A percentile compares a stretch with the other conserved stretches of the same genome.
phyloP scores from a whole-genome alignment of 2,888 invertebrate genomes.

The Drosophila cracens region DNA sequence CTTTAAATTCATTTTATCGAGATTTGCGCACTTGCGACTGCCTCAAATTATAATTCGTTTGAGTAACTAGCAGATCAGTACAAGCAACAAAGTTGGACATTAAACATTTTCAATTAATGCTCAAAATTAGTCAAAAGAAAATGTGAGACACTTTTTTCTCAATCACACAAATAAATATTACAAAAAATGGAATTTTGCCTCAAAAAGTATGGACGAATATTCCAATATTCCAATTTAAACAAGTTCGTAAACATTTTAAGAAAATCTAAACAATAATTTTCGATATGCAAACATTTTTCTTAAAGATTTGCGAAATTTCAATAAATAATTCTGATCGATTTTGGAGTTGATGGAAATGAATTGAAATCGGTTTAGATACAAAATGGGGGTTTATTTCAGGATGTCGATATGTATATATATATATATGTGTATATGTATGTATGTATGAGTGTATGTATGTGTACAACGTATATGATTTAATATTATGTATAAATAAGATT shows the following conservation, averaged over 20 bases:
- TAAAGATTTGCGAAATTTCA: neutral
- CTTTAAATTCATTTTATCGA: neutral
- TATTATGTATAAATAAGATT: slow-evolving; percentile 36
- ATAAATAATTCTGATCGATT: neutral
- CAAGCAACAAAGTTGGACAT: neutral
- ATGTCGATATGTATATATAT: slow-evolving; percentile 7
- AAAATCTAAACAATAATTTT: neutral
- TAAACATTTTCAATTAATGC: neutral
- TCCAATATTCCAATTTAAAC: neutral
- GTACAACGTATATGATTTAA: slow-evolving; percentile 37
- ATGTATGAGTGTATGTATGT: slow-evolving; percentile 7
- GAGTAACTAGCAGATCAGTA: neutral
- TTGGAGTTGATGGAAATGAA: neutral
- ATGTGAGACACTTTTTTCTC: neutral
- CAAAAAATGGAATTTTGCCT: neutral
- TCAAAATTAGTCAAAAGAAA: neutral
- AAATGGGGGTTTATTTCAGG: slow-evolving; percentile 31
- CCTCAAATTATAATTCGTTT: neutral
- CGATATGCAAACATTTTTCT: neutral
- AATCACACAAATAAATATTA: neutral
- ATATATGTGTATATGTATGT: neutral
- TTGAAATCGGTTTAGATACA: neutral
- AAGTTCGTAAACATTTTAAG: neutral
- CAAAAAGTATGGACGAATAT: neutral
- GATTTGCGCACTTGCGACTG: neutral